Evolutionary conservation across 2,113 vertebrate species (phyloP).

Genomic region (Mixornis gularis): DNA sequence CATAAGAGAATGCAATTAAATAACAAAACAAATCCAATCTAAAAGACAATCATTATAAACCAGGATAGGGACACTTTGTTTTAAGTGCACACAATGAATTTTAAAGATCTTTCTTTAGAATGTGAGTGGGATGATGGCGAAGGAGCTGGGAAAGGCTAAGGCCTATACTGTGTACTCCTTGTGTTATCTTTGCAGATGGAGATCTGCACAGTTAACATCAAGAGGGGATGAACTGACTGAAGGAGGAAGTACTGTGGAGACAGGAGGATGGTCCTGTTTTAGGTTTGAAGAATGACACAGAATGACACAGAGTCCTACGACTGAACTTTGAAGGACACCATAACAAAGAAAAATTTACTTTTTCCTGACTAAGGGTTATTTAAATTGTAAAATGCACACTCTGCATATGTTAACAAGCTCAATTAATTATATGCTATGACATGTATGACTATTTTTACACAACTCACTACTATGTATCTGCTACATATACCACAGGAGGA

Average conservation of each 20-base stretch:
- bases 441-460: not conserved
- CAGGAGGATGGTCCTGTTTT: not conserved
- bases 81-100: constrained; percentile 69
- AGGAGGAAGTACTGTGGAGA: not conserved
- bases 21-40: constrained; percentile 65
- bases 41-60: constrained; percentile 68
- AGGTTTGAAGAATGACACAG: not conserved
- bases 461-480: not conserved
- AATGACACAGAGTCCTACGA: not conserved
- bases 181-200: not conserved
- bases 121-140: not conserved
- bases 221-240: not conserved
- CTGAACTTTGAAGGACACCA: not conserved
- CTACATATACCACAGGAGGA: not conserved
- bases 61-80: constrained; percentile 69
- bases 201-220: not conserved
- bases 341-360: not conserved
- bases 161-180: not conserved
- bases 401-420: not conserved
- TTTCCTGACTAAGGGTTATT: not conserved
- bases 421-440: not conserved
- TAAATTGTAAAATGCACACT: not conserved
- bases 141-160: not conserved
- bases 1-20: constrained; percentile 71
- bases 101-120: constrained; percentile 71